Evolutionary conservation across 2,888 invertebrate species (phyloP), one percentile per base, ranked within the genome.

Genomic region (Andrena marginata): DNA sequence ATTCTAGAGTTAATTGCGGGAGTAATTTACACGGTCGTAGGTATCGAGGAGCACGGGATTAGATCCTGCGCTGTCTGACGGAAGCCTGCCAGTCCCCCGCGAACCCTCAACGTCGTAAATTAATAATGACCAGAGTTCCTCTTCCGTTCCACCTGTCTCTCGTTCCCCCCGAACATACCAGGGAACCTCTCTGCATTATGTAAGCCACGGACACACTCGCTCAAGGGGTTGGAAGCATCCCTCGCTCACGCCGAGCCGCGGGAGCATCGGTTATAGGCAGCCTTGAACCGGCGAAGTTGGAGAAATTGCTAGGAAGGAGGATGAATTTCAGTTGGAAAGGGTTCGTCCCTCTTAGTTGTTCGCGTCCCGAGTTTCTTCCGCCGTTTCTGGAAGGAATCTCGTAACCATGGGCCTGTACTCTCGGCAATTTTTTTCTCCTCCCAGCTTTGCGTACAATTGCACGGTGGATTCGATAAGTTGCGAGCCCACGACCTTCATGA

Each of bases 61-160:
- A n/a, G 8, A 60, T 20, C 7, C 26, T 23, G 62, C 51, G 62
- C 31, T 16, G 35, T 29, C 54, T 33, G 64, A 49, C 71, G 73
- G 77, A 84, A 77, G 62, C 67, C 69, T 48, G 33, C 59, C 63
- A 84, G 76, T 77, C 84, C 80, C 60, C 65, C 33, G 65, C 51
- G 67, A 72, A 63, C 56, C 79, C 79, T 54, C 49, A 77, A 67
- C 64, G 72, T 35, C 65, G 78, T 90, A 84, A 90, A 90, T 90
- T 87, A 84, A 77, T 89, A 89, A 90, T 86, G 86, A 77, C 60
- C 62, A 29, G 35, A 51, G 80, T 60, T 74, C 74, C 70, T 82
- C 67, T 67, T 59, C 56, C 48, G 33, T 64, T 76, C 76, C 62
- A 64, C 62, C 73, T 79, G 67, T 69, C 49, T 29, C 54, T 63